A percentile compares a stretch with the other conserved stretches of the same genome.
Conservation (phyloP, 2,797 vertebrate species). For the Chromis chromis region DNA sequence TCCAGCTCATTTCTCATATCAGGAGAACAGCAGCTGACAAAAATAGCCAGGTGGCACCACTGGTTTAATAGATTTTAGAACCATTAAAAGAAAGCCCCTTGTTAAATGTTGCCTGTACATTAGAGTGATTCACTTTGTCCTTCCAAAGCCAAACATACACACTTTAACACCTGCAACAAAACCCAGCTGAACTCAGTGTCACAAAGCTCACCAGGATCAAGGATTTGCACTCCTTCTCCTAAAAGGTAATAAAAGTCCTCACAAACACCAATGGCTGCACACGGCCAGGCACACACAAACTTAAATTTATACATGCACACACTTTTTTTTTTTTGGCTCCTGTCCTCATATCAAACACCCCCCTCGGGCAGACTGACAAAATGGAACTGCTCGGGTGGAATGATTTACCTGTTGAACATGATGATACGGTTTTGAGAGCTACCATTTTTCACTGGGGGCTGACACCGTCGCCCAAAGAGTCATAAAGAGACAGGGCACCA, state of each 20-base stretch:
- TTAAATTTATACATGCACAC: slow-evolving; percentile 6
- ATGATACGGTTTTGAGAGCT: slow-evolving; percentile 60
- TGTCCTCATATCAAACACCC: slow-evolving; percentile 32
- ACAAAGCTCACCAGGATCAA: slow-evolving; percentile 27
- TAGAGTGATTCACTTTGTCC: slow-evolving; percentile 47
- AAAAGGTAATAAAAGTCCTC: slow-evolving; percentile 42
- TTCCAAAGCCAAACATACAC: slow-evolving; percentile 47
- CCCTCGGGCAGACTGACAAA: slow-evolving; percentile 56
- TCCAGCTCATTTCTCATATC: slow-evolving; percentile 58
- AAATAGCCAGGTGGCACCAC: slow-evolving; percentile 63
- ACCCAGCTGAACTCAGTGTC: slow-evolving; percentile 19
- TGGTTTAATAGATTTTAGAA: slow-evolving; percentile 58
- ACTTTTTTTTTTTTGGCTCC: slow-evolving; percentile 8
- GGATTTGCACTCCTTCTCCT: slow-evolving; percentile 34
- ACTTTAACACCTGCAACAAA: slow-evolving; percentile 47
- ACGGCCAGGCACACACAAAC: slow-evolving; percentile 13
- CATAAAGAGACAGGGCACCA: slow-evolving; percentile 62
- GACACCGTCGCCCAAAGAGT: slow-evolving; percentile 67
- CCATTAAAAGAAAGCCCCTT: slow-evolving; percentile 61
- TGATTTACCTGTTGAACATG: slow-evolving; percentile 75
- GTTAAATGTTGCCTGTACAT: slow-evolving; percentile 65
- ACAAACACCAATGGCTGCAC: slow-evolving; percentile 20
- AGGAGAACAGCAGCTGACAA: slow-evolving; percentile 51
- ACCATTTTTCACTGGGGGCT: slow-evolving; percentile 64
- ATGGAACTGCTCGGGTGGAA: slow-evolving; percentile 67